Conservation (phyloP, 2,797 vertebrate genomes). For the Lateolabrax maculatus region DNA sequence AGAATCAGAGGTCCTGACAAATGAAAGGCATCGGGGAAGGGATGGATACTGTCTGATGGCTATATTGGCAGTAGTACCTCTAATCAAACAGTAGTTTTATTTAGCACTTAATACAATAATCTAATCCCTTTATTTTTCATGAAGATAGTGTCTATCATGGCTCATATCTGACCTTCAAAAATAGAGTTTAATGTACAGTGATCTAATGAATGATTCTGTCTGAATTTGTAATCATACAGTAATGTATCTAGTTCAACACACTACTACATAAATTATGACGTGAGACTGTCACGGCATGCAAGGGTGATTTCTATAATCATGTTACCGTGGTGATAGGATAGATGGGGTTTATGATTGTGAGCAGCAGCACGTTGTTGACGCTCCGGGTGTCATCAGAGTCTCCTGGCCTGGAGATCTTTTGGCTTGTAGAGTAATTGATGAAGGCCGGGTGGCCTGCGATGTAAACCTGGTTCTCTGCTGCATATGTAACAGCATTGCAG, state of each 20-base stretch:
- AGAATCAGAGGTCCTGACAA: background rate
- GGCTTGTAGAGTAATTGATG: constrained; percentile 98
- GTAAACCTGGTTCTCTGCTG: constrained; percentile 95
- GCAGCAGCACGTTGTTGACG: constrained; percentile 94
- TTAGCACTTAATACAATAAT: background rate
- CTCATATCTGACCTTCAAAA: background rate
- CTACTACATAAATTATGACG: background rate
- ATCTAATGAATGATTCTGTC: background rate
- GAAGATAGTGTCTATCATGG: constrained; percentile 5
- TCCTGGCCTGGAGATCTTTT: constrained; percentile 95
- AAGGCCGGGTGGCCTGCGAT: constrained; percentile 95
- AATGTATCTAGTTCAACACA: background rate
- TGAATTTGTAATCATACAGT: background rate
- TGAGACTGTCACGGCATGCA: background rate
- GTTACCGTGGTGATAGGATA: constrained; percentile 90
- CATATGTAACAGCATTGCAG: constrained; percentile 94
- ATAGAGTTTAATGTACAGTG: background rate
- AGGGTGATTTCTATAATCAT: background rate
- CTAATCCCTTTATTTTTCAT: background rate
- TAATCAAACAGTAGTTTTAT: background rate
- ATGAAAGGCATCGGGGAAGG: background rate
- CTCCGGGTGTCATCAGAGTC: constrained; percentile 93
- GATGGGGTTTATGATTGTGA: constrained; percentile 96
- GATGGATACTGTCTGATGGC: background rate
- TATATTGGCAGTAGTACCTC: background rate